These are phyloP conservation scores for Cryptotermes secundus DNA, from an alignment of 1,140 invertebrate species.

Conservation along the genomic window DNA sequence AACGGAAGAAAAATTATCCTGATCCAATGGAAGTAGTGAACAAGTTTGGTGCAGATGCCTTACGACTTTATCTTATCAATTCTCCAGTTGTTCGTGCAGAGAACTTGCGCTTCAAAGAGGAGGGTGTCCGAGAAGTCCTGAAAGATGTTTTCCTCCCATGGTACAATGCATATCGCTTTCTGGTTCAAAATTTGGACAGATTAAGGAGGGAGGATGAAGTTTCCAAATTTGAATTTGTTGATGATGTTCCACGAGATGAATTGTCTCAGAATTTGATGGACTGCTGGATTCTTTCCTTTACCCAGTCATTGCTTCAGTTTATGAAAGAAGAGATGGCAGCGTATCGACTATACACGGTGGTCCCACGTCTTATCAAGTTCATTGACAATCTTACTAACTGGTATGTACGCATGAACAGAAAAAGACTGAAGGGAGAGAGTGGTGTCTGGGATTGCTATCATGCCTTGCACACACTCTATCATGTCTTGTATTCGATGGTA, in stretches of 20 bases:
- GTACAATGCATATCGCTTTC: constrained; percentile 97
- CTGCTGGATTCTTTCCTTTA: constrained; percentile 95
- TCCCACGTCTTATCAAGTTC: constrained; percentile 90
- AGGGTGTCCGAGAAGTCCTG: constrained; percentile 92
- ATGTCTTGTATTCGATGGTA: constrained; percentile 86
- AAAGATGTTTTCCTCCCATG: constrained; percentile 98
- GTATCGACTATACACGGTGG: constrained; percentile 94
- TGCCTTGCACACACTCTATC: constrained; percentile 85
- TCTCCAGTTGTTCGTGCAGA: constrained; percentile 98
- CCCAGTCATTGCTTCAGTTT: constrained; percentile 85
- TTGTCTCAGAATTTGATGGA: constrained; percentile 87
- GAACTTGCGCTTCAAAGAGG: constrained; percentile 95
- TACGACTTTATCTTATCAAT: constrained; percentile 95
- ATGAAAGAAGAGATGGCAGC: constrained; percentile 91
- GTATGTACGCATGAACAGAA: constrained; percentile 97
- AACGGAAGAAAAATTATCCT: constrained; percentile 98
- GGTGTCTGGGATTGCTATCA: constrained; percentile 75
- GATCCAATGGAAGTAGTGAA: constrained; percentile 89
- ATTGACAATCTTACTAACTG: constrained; percentile 98
- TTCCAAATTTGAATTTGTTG: constrained; percentile 22
- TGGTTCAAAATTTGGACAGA: constrained; percentile 83
- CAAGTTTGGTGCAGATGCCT: constrained; percentile 96
- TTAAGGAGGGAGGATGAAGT: constrained; percentile 10
- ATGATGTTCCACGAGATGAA: neutral
- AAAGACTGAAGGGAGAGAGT: constrained; percentile 84